Conservation (phyloP, 2,113 vertebrate genomes). For the Rhombomys opimus region DNA sequence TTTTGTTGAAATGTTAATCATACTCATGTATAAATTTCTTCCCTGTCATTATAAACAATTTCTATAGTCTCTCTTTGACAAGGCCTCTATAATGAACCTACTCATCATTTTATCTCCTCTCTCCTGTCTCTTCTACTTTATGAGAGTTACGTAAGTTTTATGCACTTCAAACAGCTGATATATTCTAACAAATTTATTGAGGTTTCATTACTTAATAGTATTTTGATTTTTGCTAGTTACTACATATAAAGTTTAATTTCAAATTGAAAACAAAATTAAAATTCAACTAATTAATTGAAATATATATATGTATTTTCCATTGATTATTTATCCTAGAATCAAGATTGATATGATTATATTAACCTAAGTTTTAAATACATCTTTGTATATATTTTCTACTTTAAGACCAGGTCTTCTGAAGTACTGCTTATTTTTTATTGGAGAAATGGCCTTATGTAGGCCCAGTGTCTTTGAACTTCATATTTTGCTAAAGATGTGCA, state of each 20-base stretch:
- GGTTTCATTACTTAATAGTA: background rate
- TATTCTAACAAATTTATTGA: background rate
- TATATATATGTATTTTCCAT: background rate
- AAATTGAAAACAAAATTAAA: slow-evolving; percentile 10
- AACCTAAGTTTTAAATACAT: background rate
- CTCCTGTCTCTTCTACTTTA: background rate
- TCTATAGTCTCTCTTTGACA: background rate
- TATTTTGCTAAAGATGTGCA: background rate
- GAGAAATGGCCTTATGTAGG: background rate
- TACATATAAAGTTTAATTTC: background rate
- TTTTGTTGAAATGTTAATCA: slow-evolving; percentile 23
- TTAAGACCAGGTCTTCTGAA: background rate
- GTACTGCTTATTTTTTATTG: background rate
- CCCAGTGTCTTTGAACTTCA: background rate
- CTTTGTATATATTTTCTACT: background rate
- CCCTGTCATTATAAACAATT: background rate
- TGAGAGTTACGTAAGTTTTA: background rate
- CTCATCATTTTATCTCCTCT: background rate
- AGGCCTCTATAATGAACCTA: background rate
- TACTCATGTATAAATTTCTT: background rate
- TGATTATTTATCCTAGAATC: background rate
- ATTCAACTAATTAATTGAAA: slow-evolving; percentile 28
- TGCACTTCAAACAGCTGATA: background rate
- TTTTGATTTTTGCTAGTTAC: background rate
- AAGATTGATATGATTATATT: background rate